Conservation (phyloP, 2,797 vertebrate genomes). For the Capromys pilorides region DNA sequence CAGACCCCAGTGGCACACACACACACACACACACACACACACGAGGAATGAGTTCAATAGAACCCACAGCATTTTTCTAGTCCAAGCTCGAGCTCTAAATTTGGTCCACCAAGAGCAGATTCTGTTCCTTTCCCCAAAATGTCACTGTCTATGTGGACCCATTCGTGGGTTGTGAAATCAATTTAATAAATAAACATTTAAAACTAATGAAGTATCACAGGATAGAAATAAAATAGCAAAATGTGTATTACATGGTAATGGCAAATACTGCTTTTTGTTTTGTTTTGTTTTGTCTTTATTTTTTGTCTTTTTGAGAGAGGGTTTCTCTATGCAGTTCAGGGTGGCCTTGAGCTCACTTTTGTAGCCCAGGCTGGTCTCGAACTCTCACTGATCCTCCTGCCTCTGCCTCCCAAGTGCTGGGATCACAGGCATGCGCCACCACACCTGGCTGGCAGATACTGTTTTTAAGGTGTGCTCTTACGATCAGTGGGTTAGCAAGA, state of each 20-base stretch:
- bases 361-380: too few relatives aligned
- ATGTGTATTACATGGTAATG: neutral
- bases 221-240: constrained; percentile 12
- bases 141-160: neutral
- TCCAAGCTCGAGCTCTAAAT: neutral
- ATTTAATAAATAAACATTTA: neutral
- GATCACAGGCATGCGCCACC: too few relatives aligned
- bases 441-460: neutral
- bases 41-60: neutral
- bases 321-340: too few relatives aligned
- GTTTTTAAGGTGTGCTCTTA: neutral
- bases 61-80: neutral
- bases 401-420: too few relatives aligned
- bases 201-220: neutral
- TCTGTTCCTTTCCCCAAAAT: neutral
- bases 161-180: neutral
- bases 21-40: neutral
- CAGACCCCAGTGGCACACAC: neutral
- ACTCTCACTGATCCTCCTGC: too few relatives aligned
- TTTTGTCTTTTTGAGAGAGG: too few relatives aligned
- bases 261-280: neutral
- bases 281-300: too few relatives aligned
- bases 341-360: too few relatives aligned
- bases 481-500: neutral
- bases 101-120: neutral